Base-by-base conservation (phyloP, 53 echinoderm and acorn worm genomes). In the Holothuria leucospilota region DNA sequence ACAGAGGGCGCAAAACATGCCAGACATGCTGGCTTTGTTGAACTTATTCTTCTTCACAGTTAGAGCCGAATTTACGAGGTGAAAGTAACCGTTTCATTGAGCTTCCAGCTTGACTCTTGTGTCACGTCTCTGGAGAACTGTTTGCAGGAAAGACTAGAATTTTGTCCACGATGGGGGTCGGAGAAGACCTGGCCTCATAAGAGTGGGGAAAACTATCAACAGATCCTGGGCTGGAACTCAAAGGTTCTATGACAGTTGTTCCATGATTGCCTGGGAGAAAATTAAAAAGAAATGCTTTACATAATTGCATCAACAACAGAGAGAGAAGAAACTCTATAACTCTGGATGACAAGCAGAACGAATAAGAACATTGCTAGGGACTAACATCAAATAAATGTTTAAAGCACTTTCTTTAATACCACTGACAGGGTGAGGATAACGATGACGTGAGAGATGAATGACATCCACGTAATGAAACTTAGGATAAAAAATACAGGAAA, bases 151-250 rank as follows among this genome's bases (percentile, higher is more conserved):
- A 96, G 53, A 96, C 96, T 68, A 96, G 87, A 15, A 96, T 91
- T 68, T 96, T 94, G 52, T 96, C 96, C 91, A 96, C 94, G 85
- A 88, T 96, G 86, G 87, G 94, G 21, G 92, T 91, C 16, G 96
- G 94, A 10, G 96, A 96, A 39, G 90, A 90, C 8, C 92, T 84
- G 15, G 99, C 99, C 89, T 95, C 95, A 59, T 88, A 99, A 86
- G 95, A 95, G 69, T 99, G 95, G 34, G 93, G 88, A 40, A 93
- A 87, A 68, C 93, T 92, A 81, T 99, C 95, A 24, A 84, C 92
- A 10, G 95, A 95, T 1, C 92, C 94, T 13, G 90, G 87, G 38
- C 99, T 99, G 85, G 95, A 95, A 66, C 95, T 94, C 51, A 96
- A 86, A 14, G 91, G 86, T 49, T 83, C 84, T 49, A 83, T 66